These are phyloP conservation scores for Myodes glareolus DNA, from an alignment of 2,113 vertebrate species.

Conservation along the genomic window DNA sequence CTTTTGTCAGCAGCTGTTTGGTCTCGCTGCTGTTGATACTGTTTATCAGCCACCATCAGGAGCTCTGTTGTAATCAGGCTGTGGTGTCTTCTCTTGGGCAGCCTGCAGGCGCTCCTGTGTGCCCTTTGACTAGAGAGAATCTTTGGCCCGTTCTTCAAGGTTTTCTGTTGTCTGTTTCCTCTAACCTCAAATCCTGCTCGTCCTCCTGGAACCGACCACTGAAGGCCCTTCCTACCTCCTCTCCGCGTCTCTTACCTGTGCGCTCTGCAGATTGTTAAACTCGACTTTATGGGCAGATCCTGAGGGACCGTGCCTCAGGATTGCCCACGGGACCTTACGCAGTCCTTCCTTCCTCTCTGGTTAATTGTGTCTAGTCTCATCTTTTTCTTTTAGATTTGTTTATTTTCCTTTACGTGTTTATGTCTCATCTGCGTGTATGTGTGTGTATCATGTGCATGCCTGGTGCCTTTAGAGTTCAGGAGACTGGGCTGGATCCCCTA, in stretches of 20 bases:
- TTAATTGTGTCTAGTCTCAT: neutral
- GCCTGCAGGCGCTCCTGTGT: neutral
- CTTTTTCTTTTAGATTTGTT: neutral
- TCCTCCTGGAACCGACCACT: neutral
- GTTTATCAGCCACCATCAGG: neutral
- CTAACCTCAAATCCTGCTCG: neutral
- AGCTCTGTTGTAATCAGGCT: neutral
- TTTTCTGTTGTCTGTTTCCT: neutral
- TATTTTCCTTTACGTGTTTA: neutral
- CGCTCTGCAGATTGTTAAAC: neutral
- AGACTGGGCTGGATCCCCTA: neutral
- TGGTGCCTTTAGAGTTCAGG: neutral
- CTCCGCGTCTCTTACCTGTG: fast-evolving
- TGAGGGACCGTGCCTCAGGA: neutral
- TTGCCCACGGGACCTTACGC: fast-evolving
- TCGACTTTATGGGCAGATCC: neutral
- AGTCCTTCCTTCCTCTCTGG: neutral
- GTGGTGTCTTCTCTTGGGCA: neutral
- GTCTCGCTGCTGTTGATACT: neutral
- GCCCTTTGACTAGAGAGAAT: neutral
- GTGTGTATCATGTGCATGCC: neutral
- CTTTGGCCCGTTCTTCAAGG: neutral
- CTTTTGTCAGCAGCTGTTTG: neutral
- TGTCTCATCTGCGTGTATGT: neutral
- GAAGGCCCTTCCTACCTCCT: neutral